Percentiles rank a stretch among this genome's conserved stretches.
phyloP scores from a whole-genome alignment of 2,113 vertebrate genomes.

The Merops nubicus region DNA sequence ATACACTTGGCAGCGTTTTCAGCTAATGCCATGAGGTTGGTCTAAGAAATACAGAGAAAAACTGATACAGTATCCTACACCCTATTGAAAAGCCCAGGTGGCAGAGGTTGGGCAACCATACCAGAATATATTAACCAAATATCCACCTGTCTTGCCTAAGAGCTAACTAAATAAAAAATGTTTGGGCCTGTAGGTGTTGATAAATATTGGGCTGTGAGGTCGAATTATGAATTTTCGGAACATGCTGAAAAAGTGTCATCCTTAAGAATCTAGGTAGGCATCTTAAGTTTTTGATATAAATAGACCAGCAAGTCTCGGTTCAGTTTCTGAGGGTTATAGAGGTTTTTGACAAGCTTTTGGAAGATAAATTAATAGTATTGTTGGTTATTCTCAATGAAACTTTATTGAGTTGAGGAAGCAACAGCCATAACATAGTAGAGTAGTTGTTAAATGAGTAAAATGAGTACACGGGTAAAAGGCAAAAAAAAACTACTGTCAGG shows the following conservation, averaged over 20 bases:
- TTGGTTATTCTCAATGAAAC: neutral
- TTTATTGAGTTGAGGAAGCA: neutral
- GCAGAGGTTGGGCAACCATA: neutral
- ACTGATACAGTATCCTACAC: rapidly evolving
- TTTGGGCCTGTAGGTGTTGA: neutral
- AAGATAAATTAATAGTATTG: neutral
- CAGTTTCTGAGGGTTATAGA: neutral
- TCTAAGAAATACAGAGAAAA: neutral
- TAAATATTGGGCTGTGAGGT: neutral
- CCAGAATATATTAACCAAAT: neutral
- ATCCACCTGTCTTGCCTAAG: neutral
- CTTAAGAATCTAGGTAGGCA: neutral
- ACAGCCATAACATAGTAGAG: neutral
- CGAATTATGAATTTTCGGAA: neutral
- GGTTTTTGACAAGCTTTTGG: neutral
- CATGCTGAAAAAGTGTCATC: neutral
- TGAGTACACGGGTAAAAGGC: neutral
- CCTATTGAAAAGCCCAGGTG: neutral
- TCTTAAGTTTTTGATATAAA: neutral
- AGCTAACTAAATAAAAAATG: too few species aligned
- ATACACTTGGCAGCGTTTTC: neutral
- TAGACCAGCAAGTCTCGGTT: neutral
- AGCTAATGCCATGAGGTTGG: neutral
- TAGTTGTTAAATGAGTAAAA: rapidly evolving
- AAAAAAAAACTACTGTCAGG: neutral